These are phyloP conservation scores for Premnoplex brunnescens DNA, from an alignment of 2,797 vertebrate genomes.

Conservation along the genomic window DNA sequence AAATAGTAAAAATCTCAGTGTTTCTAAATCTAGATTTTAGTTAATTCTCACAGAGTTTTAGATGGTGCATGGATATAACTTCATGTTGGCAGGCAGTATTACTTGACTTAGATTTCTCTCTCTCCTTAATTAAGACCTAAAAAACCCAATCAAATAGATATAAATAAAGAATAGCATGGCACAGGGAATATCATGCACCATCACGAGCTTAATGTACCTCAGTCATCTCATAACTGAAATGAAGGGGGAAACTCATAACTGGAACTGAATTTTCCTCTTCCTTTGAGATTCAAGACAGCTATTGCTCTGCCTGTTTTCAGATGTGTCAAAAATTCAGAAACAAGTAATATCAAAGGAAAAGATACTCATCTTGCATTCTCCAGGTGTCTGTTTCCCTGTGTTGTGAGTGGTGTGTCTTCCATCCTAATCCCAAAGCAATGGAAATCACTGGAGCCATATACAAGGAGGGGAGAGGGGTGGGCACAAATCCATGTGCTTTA, in stretches of 20 bases:
- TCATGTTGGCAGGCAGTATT: neutral
- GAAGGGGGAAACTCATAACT: neutral
- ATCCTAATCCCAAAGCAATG: neutral
- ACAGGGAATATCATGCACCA: neutral
- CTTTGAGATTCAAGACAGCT: neutral
- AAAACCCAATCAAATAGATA: neutral
- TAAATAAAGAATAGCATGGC: neutral
- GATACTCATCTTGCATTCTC: neutral
- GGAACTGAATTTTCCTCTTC: neutral
- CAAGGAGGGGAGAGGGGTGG: neutral
- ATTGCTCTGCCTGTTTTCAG: neutral
- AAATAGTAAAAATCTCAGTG: neutral
- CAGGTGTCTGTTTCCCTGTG: neutral
- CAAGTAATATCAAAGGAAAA: neutral
- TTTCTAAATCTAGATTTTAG: neutral
- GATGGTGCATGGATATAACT: neutral
- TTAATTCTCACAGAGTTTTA: neutral
- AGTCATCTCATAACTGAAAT: conserved; percentile 7
- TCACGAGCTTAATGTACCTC: neutral
- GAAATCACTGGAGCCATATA: neutral
- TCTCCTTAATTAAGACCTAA: conserved; percentile 27
- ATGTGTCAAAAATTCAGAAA: conserved; percentile 6
- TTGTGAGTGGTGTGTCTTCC: neutral
- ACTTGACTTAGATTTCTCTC: neutral
- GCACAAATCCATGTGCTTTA: neutral